Evolutionary conservation across 2,113 vertebrate species (phyloP).

Genomic region (Eupsittula cactorum): DNA sequence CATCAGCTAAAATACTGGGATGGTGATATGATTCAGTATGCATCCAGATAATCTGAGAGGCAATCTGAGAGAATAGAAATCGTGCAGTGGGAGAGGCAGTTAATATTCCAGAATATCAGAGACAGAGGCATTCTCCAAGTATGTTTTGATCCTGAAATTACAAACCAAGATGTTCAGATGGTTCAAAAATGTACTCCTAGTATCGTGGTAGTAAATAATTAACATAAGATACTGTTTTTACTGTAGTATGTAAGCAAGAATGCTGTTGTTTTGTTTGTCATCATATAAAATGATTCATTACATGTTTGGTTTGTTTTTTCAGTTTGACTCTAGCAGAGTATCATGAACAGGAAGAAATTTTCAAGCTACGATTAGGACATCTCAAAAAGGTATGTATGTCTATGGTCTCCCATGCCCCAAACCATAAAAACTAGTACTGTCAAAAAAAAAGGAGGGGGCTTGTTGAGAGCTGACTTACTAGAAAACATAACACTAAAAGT

Average conservation of each 20-base stretch:
- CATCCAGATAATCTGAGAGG: background rate
- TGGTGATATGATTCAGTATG: background rate
- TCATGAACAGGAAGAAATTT: constrained; percentile 99
- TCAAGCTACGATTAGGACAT: constrained; percentile 97
- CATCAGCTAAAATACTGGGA: background rate
- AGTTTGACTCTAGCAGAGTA: constrained; percentile 98
- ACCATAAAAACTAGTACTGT: background rate
- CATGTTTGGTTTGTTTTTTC: constrained; percentile 33
- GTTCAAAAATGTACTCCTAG: background rate
- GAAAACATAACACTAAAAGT: background rate
- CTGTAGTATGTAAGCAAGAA: background rate
- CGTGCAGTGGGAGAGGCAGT: background rate
- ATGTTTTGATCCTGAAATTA: background rate
- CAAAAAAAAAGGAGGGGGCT: background rate
- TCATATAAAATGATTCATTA: background rate
- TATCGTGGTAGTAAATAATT: background rate
- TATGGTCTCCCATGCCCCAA: background rate
- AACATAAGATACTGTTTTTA: background rate
- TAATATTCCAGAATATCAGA: background rate
- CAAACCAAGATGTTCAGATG: background rate
- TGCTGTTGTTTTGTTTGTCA: background rate
- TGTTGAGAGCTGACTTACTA: background rate
- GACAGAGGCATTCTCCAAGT: background rate
- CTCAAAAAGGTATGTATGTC: constrained; percentile 92
- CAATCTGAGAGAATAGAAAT: background rate